These are phyloP conservation scores for Drosophila biarmipes DNA, from an alignment of 1,140 invertebrate genomes.

Conservation along the genomic window DNA sequence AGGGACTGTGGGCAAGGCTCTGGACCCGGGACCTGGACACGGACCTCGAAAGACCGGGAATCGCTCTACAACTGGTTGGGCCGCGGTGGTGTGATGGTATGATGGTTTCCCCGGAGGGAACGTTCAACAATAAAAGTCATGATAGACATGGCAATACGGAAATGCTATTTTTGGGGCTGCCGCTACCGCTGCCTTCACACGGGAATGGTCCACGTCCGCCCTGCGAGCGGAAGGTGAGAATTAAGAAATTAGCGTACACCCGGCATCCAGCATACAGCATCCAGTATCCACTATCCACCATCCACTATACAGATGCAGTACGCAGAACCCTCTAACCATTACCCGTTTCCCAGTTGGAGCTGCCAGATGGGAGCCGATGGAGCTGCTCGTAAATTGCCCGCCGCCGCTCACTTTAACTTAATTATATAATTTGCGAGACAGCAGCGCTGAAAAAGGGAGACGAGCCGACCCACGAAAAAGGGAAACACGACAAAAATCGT, in stretches of 20 bases:
- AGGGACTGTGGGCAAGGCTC: constrained; percentile 31
- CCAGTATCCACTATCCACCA: constrained; percentile 18
- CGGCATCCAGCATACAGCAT: not conserved
- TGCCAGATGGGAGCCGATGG: constrained; percentile 38
- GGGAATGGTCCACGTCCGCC: constrained; percentile 61
- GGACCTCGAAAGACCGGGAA: constrained; percentile 25
- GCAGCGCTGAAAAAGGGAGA: constrained; percentile 33
- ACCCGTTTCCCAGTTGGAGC: constrained; percentile 35
- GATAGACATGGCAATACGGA: constrained; percentile 79
- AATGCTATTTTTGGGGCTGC: constrained; percentile 63
- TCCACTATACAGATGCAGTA: not conserved
- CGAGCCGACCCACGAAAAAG: constrained; percentile 22
- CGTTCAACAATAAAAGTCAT: constrained; percentile 79
- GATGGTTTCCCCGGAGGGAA: constrained; percentile 27
- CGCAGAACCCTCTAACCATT: constrained; percentile 5
- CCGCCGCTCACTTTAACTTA: constrained; percentile 78
- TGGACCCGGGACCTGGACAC: constrained; percentile 32
- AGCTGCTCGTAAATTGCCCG: constrained; percentile 60
- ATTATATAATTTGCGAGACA: constrained; percentile 76
- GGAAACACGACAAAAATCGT: constrained; percentile 11
- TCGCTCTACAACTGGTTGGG: constrained; percentile 18
- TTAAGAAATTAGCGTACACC: constrained; percentile 79
- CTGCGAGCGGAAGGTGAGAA: constrained; percentile 82
- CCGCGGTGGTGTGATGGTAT: constrained; percentile 9
- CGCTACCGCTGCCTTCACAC: constrained; percentile 60